Base-by-base conservation (phyloP, 2,113 vertebrate species). In the Eupsittula cactorum region DNA sequence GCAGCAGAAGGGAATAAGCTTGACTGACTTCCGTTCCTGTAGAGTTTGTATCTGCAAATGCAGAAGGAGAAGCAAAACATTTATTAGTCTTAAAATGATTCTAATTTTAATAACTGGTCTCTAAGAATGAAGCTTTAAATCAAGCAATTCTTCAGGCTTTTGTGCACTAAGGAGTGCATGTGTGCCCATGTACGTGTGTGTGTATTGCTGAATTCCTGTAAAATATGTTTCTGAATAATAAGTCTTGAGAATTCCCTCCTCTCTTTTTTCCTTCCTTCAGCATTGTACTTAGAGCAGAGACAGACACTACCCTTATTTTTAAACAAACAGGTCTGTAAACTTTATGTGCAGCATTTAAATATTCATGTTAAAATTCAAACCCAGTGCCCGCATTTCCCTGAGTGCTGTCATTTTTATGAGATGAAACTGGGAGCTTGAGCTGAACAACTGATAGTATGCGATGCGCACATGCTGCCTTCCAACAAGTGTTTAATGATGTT, bases 351-450 rank as follows among this genome's bases (percentile, higher is more conserved):
- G 97, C 97, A 98, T 98, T 98, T 98, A 97, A 98, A 98, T 98
- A 97, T 93, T 96, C 94, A n/a, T 95, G 97, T 98, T 98, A 98
- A 98, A 97, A 98, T 98, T 97, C 98, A 98, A 62, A 93, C 89
- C 88, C 85, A 92, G 93, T 93, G 87, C 95, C 91, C 69, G 68
- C 89, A 91, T 97, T 95, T 98, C 97, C 98, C 96, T 85, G 94
- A 97, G 95, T 97, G 96, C 97, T 97, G 96, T 98, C 97, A 96
- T 96, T 96, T 98, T 97, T 97, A 97, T 94, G 95, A 97, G 97
- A 96, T 96, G 95, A 97, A 97, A 93, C 97, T 97, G 91, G 59
- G 90, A 98, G 93, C 96, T 96, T 95, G 89, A 93, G 96, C 95
- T 97, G 91, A 98, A 93, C 95, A 95, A 92, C 88, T 88, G 79